Evolutionary conservation across 2,888 invertebrate species (phyloP).

Genomic region (Xylocampa areola): DNA sequence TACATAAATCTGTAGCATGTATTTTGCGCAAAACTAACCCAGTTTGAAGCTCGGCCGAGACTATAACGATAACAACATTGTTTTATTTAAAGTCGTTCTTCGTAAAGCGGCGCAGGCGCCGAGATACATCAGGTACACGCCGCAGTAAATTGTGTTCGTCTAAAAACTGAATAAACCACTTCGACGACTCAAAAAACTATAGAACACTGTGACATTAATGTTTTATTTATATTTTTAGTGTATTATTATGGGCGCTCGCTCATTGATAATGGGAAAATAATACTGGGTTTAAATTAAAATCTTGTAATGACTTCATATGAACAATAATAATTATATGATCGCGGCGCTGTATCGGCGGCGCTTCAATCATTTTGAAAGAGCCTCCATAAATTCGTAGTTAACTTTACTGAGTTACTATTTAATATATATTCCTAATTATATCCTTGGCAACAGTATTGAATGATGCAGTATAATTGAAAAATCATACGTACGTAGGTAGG

Average conservation of each 20-base stretch:
- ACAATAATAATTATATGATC: slow-evolving; percentile 61
- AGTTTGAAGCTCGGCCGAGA: slow-evolving; percentile 40
- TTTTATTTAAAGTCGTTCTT: slow-evolving; percentile 47
- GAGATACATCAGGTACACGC: slow-evolving; percentile 26
- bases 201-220: slow-evolving; percentile 54
- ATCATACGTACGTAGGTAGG: too few species aligned
- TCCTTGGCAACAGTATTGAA: slow-evolving; percentile 2
- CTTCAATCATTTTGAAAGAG: slow-evolving; percentile 47
- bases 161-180: slow-evolving; percentile 53
- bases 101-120: slow-evolving; percentile 41
- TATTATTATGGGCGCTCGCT: slow-evolving; percentile 49
- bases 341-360: slow-evolving; percentile 46
- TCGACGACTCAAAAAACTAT: slow-evolving; percentile 41
- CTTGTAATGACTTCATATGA: slow-evolving; percentile 67
- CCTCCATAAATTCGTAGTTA: slow-evolving; percentile 5
- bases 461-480: slow-evolving; percentile 25
- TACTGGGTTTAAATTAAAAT: slow-evolving; percentile 66
- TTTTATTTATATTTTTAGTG: slow-evolving; percentile 61
- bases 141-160: slow-evolving; percentile 40
- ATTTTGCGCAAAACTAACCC: slow-evolving; percentile 51
- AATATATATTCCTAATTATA: slow-evolving; percentile 26
- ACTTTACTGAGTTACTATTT: too few species aligned
- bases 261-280: slow-evolving; percentile 72
- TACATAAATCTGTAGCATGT: slow-evolving; percentile 41
- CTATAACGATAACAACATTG: slow-evolving; percentile 55